Percentiles rank a stretch among this genome's conserved stretches.
phyloP scores from a whole-genome alignment of 92 coral and sea anemone species.

The Montipora capitata region DNA sequence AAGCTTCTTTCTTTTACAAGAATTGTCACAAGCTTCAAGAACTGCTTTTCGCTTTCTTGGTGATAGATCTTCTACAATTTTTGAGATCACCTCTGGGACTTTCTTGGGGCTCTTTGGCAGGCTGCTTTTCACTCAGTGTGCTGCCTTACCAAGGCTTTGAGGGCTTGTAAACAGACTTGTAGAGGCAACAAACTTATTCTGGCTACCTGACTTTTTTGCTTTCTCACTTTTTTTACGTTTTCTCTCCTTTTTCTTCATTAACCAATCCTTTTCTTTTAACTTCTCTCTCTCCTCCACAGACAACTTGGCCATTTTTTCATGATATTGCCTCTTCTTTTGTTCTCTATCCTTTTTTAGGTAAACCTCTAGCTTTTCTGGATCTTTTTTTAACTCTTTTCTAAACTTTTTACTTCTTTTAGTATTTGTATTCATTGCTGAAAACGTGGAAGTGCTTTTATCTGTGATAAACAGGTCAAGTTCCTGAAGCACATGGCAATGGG shows the following conservation, averaged over 20 bases:
- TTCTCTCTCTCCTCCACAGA: constrained; percentile 14
- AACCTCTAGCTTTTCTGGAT: constrained; percentile 7
- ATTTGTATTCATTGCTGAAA: too few relatives aligned
- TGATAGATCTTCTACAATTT: constrained; percentile 20
- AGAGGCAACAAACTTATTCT: background rate
- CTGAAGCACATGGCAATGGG: too few relatives aligned
- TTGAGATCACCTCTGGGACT: too few relatives aligned
- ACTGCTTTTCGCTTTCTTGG: constrained; percentile 13
- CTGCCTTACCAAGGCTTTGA: constrained; percentile 16
- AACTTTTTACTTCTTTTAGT: constrained; percentile 11
- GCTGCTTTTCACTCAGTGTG: background rate
- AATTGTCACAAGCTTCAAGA: constrained; percentile 10
- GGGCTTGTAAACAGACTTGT: background rate
- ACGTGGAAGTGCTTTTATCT: too few relatives aligned
- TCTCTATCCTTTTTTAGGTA: constrained; percentile 19
- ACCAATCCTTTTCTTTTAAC: background rate
- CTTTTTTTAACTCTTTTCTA: too few relatives aligned
- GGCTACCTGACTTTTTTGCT: background rate
- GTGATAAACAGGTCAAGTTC: too few relatives aligned
- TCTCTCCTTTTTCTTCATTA: too few relatives aligned
- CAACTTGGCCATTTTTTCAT: constrained; percentile 30
- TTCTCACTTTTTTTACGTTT: background rate
- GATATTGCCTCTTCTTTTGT: constrained; percentile 23
- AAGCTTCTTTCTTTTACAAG: background rate
- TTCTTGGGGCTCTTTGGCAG: too few relatives aligned